Percentiles rank a stretch among this genome's conserved stretches.
phyloP scores from a whole-genome alignment of 2,797 vertebrate genomes.

The Rallus crepitans region DNA sequence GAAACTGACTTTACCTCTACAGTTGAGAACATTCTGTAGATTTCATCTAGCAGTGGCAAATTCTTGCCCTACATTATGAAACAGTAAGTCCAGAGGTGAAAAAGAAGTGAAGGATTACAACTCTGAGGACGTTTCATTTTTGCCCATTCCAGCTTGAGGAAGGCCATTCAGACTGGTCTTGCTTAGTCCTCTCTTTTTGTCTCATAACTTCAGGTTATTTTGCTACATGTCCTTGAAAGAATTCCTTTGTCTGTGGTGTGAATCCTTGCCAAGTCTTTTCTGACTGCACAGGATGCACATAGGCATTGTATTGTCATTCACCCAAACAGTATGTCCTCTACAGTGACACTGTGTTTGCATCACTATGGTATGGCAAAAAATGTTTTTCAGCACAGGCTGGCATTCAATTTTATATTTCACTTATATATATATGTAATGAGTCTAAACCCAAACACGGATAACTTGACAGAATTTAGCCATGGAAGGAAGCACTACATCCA shows the following conservation, averaged over 20 bases:
- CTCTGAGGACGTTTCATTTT: background rate
- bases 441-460: background rate
- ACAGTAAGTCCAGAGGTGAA: background rate
- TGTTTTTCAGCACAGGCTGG: background rate
- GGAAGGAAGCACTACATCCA: slow-evolving; percentile 8
- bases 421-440: slow-evolving; percentile 28
- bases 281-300: slow-evolving; percentile 35
- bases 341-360: slow-evolving; percentile 16
- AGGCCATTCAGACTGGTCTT: background rate
- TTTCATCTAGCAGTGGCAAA: background rate
- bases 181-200: slow-evolving; percentile 29
- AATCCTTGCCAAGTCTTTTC: slow-evolving; percentile 55
- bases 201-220: slow-evolving; percentile 43
- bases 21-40: background rate
- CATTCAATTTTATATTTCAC: slow-evolving; percentile 15
- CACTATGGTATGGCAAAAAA: slow-evolving; percentile 8
- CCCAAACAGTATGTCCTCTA: slow-evolving; percentile 22
- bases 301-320: slow-evolving; percentile 49
- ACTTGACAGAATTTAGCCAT: background rate
- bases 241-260: slow-evolving; percentile 43
- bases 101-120: background rate
- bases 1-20: background rate
- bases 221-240: slow-evolving; percentile 60
- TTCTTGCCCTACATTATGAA: background rate
- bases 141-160: background rate